Evolutionary conservation across 2,113 vertebrate genomes (phyloP).

Genomic region (Hydropotes inermis): DNA sequence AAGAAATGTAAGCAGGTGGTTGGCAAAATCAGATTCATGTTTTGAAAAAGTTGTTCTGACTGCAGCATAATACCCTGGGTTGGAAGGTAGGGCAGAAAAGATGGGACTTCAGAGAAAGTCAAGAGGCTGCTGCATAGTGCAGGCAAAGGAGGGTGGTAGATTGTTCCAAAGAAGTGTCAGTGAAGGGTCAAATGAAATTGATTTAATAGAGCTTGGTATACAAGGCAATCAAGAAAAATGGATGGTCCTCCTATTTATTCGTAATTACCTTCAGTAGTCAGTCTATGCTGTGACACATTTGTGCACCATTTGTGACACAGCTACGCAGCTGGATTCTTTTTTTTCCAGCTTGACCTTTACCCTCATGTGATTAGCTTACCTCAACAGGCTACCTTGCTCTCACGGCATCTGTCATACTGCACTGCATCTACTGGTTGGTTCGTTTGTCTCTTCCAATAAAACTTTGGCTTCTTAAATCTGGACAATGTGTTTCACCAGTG

Average conservation of each 20-base stretch:
- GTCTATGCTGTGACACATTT: not conserved
- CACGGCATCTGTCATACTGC: not conserved
- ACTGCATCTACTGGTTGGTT: not conserved
- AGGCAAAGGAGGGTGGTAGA: not conserved
- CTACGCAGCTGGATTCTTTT: not conserved
- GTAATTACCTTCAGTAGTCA: not conserved
- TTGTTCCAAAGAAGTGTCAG: not conserved
- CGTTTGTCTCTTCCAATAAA: not conserved
- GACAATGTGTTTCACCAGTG: not conserved
- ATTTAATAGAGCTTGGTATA: not conserved
- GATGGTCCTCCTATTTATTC: not conserved
- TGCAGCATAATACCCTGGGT: not conserved
- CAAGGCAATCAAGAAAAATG: not conserved
- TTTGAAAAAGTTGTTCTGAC: not conserved
- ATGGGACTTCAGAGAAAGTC: not conserved
- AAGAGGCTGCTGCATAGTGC: not conserved
- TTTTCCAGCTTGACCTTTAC: not conserved
- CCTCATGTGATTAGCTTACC: not conserved
- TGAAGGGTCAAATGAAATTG: not conserved
- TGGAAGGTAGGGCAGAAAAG: not conserved
- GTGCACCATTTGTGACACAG: not conserved
- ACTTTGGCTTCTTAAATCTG: not conserved
- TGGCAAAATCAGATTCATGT: not conserved
- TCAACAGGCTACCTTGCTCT: not conserved
- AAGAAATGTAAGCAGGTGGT: not conserved